Evolutionary conservation across 2,113 vertebrate genomes (phyloP), one percentile per base, ranked within the genome.

Genomic region (Lipophrys pholis): DNA sequence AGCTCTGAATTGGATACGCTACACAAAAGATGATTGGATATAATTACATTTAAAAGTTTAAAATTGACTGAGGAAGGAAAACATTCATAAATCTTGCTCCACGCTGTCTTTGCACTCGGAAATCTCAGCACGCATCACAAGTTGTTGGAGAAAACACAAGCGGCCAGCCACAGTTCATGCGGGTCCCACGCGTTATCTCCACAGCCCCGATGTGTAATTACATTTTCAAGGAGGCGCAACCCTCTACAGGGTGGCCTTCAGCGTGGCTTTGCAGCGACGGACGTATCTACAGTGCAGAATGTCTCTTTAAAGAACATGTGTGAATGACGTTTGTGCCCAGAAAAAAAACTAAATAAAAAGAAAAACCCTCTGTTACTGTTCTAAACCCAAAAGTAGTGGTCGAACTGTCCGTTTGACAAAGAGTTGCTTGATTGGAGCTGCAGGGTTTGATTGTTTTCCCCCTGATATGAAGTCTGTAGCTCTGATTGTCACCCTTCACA

Each of bases 151-250:
- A 17, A 39, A 54, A 61, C 11, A 35, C 15, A 46, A 46, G 53
- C 46, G 45, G 42, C 35, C 40, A 30, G 9, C 58, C 54, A 42
- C 51, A 62, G n/a, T 56, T 56, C 36, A 50, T 40, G 14, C 8
- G 40, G 17, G 16, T 3, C 17, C 48, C 48, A 49, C 8, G n/a
- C 15, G 48, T 15, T 15, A 11, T 54, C 16, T 51, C 36, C 21
- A 38, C 39, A 49, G 40, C 39, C 15, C 14, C 3, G 3, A 1
- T 42, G 16, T 61, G 35, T 41, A n/a, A 30, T 48, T 42, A 16
- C n/a, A 65, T 57, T 49, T 48, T 49, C 6, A 11, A 46, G 7
- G 45, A 49, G 14, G 8, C 14, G 1, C 21, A 38, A 15, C 15
- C 36, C 9, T 11, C 40, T 17, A 39, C 16, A 52, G 7, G 52